Base-by-base conservation (phyloP, 2,797 vertebrate genomes). In the Calcarius lapponicus region DNA sequence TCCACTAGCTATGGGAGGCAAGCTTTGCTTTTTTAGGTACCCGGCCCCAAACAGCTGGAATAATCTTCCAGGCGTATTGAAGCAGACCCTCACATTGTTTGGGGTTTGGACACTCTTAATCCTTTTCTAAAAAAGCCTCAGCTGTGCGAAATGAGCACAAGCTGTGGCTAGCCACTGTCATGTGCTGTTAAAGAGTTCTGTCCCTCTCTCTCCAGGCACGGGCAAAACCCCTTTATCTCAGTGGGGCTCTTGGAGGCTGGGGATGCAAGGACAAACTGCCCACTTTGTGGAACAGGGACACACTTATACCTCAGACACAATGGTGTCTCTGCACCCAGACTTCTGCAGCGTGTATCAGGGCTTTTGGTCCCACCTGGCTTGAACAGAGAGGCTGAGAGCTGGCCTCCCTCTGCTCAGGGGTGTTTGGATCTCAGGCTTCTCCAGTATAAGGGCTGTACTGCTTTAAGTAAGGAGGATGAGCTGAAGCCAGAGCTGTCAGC, bases 21-120 rank as follows among this genome's bases (percentile, higher is more conserved):
- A 71, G 66, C 50, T 86, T 86, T 0, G 2, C 43, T 81, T 92
- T 82, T 81, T 82, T 25, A 96, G 91, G 31, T 60, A 61, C 7
- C 50, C 2, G 10, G 85, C 29, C 67, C 67, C 50, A 87, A 95
- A 95, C 95, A 97, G 96, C 87, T 95, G 93, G 96, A 96, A 92
- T 95, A 88, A 95, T 95, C 93, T 95, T 89, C 71, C 60, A 79
- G 75, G 43, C 0, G 0, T 76, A 87, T 76, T 92, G 92, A 95
- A 93, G 64, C 14, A 0, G 43, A 4, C 15, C 50, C 17, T 84
- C 47, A 38, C 62, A 71, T 91, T 90, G 92, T 67, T 64, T 31
- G 1, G 48, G 20, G 48, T 85, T 95, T 90, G 86, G 73, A 90
- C 24, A 81, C 32, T 88, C 67, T 80, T 96, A 96, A 96, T 96